Percentiles rank a stretch among this genome's conserved stretches.
Conservation (phyloP, 64 coral and sea anemone species). For the Hydrozoanthus tunicans region DNA sequence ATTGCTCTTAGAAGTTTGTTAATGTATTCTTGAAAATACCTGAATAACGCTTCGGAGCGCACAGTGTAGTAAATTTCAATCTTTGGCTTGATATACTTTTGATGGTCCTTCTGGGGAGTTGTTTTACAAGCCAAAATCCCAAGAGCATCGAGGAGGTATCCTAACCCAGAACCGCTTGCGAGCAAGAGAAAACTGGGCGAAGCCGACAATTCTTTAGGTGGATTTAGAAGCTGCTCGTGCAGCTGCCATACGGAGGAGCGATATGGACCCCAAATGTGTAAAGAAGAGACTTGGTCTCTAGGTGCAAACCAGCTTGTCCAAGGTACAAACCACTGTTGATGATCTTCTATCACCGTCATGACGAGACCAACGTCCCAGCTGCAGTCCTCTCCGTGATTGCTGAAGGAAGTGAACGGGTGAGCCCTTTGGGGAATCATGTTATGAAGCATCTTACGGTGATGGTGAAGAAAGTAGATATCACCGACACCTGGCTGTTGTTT, state of each 20-base stretch:
- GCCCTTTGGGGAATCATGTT: conserved; percentile 59
- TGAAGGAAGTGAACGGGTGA: conserved; percentile 73
- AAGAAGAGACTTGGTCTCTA: neutral
- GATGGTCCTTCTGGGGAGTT: neutral
- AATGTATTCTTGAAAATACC: conserved; percentile 9
- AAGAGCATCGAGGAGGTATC: conserved; percentile 67
- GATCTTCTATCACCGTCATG: conserved; percentile 57
- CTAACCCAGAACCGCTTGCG: conserved; percentile 71
- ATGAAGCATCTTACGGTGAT: neutral
- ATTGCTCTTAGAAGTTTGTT: conserved; percentile 45
- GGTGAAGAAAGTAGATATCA: conserved; percentile 66
- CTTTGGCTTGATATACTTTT: neutral
- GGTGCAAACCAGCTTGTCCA: conserved; percentile 67
- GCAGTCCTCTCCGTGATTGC: conserved; percentile 38
- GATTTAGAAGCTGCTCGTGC: conserved; percentile 14
- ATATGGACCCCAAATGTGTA: conserved; percentile 70
- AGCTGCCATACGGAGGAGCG: conserved; percentile 63
- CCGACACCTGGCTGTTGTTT: conserved; percentile 5
- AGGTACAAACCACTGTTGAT: conserved; percentile 56
- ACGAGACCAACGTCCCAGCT: conserved; percentile 73
- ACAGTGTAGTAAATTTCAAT: conserved; percentile 68
- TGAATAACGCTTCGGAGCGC: conserved; percentile 52
- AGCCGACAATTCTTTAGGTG: neutral
- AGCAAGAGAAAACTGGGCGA: conserved; percentile 49
- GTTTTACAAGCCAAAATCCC: conserved; percentile 60